Base-by-base conservation (phyloP, 2,797 vertebrate species). In the Enteromius fasciolatus region DNA sequence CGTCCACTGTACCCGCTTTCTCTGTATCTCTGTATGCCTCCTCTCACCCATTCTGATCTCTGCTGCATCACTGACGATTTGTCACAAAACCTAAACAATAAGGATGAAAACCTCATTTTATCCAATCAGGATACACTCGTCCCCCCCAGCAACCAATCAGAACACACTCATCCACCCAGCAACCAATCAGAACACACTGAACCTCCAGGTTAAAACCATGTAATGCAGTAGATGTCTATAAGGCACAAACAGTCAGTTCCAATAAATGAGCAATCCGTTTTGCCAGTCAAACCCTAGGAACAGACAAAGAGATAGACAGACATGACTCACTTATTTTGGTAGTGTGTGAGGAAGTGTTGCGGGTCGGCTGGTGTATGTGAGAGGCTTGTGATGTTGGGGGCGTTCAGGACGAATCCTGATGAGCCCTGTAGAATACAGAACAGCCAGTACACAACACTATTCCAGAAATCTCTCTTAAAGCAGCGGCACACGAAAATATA, bases 301-400 rank as follows among this genome's bases (percentile, higher is more conserved):
- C 18, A 46, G 48, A 80, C 64, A 80, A 12, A 83, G 36, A 86
- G 81, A 41, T 64, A 76, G 70, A 41, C 69, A 76, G 70, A 86
- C 79, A 46, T 17, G 67, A 88, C 90, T 91, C 87, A 93, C 92
- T 2, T 84, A 84, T 52, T 89, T 9, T 80, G 63, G 78, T 92
- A 92, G 81, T 90, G 88, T 67, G 91, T 92, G 14, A 76, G 85
- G 81, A 92, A 91, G 67, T 90, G 88, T 63, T 82, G 89, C 31
- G 20, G 8, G 78, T 91, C 84, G 81, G 82, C 82, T 14, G 86
- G 81, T 54, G 77, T 25, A 8, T 86, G 25, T 52, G 90, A 89
- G 52, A 90, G 83, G 23, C 54, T 75, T 20, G 83, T 85, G 52
- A 84, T 74, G 73, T 73, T 87, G 12, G 89, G 67, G 23, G 79